These are phyloP conservation scores for Drosophila subsilvestris DNA, from an alignment of 2,888 invertebrate genomes.

Conservation along the genomic window DNA sequence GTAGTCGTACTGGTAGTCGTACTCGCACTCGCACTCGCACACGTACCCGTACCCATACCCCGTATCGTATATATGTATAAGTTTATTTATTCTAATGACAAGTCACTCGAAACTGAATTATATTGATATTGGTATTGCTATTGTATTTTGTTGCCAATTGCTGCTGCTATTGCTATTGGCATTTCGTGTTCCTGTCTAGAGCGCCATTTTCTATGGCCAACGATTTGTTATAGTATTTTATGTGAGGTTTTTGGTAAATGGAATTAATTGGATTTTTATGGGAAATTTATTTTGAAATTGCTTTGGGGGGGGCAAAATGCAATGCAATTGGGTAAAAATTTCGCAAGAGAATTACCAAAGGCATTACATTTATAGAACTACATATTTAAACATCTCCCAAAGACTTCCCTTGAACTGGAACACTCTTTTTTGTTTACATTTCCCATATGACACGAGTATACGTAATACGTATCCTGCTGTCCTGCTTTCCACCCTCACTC, in stretches of 20 bases:
- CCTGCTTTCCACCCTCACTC: neutral
- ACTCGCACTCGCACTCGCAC: neutral
- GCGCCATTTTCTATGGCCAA: slow-evolving; percentile 41
- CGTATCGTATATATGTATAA: slow-evolving; percentile 13
- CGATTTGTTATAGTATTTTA: slow-evolving; percentile 33
- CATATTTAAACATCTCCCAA: too few relatives aligned
- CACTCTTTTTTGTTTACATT: neutral
- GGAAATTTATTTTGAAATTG: neutral
- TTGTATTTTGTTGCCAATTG: slow-evolving; percentile 14
- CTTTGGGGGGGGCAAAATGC: neutral
- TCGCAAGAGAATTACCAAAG: neutral
- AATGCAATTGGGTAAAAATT: neutral
- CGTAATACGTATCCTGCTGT: neutral
- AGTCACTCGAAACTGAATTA: slow-evolving; percentile 61
- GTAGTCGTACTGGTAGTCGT: too few relatives aligned
- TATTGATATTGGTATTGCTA: slow-evolving; percentile 47
- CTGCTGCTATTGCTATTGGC: slow-evolving; percentile 20
- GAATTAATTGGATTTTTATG: slow-evolving; percentile 18
- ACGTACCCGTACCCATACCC: neutral
- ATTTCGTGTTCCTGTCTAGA: slow-evolving; percentile 33
- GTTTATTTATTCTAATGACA: slow-evolving; percentile 58
- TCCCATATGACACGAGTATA: neutral
- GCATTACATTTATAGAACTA: neutral
- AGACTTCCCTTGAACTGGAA: neutral
- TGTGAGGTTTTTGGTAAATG: slow-evolving; percentile 16